Evolutionary conservation across 2,797 vertebrate species (phyloP).

Genomic region (Coccyzus lansbergi): DNA sequence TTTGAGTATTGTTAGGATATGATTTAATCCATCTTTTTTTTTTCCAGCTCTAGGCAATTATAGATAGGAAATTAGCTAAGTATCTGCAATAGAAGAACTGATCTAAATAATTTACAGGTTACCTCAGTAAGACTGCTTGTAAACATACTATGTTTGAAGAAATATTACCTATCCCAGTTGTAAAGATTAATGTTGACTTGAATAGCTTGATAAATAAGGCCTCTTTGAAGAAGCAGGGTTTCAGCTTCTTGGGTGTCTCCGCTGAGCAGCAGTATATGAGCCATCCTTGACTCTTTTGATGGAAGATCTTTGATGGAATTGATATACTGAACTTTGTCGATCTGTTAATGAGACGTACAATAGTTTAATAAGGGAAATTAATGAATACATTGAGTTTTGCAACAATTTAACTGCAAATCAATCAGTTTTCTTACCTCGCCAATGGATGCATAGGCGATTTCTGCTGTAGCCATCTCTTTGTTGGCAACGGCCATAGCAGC

Average conservation of each 20-base stretch:
- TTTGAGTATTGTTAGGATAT: neutral
- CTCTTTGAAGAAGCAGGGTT: conserved; percentile 88
- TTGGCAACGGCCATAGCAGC: conserved; percentile 93
- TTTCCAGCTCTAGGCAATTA: neutral
- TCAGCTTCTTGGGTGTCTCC: conserved; percentile 92
- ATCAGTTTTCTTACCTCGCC: conserved; percentile 82
- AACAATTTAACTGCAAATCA: neutral
- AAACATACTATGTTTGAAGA: neutral
- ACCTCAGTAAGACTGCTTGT: neutral
- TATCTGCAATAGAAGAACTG: neutral
- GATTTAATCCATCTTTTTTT: neutral
- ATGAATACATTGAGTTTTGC: neutral
- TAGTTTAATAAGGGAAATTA: neutral
- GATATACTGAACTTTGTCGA: conserved; percentile 93
- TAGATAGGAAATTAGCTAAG: neutral
- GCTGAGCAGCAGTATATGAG: conserved; percentile 91
- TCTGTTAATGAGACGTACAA: conserved; percentile 71
- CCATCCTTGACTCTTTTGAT: conserved; percentile 91
- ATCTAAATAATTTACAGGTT: neutral
- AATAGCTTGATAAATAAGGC: conserved; percentile 93
- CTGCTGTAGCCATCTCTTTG: conserved; percentile 90
- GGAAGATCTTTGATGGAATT: conserved; percentile 92
- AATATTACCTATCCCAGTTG: conserved; percentile 93
- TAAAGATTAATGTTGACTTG: conserved; percentile 92
- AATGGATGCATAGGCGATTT: conserved; percentile 92